Evolutionary conservation across 1,140 invertebrate genomes (phyloP), one percentile per base, ranked within the genome.

Genomic region (Drosophila quadrilineata): DNA sequence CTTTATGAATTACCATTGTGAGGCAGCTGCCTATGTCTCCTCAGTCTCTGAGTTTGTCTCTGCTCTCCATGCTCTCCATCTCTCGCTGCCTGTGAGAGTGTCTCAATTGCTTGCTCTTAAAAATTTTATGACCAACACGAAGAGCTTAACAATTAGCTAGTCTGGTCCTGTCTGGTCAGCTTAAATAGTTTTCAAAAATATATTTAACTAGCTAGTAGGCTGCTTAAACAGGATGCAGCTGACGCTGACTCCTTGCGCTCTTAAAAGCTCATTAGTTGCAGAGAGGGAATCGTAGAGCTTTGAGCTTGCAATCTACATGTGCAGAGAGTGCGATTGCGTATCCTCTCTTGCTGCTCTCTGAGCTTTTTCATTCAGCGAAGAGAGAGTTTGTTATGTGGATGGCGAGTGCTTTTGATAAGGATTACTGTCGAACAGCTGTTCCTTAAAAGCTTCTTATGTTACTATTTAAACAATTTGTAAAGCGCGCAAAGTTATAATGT

Each of bases 91-190:
- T 21, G 12, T 21, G 36, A 35, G 24, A 43, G 26, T 17, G 36
- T 60, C 45, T 54, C 33, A 35, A 22, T 6, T 12, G 38, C 35
- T 33, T 57, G 24, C 75, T 80, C 75, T 82, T 56, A 46, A 33
- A 33, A 33, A 16, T 49, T 52, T 24, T 24, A 6, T 36, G 8
- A n/a, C 6, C 24, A 46, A 29, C 40, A 57, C 76, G 62, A 84
- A 76, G 59, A 70, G 72, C 21, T 58, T 35, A 69, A 50, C 57
- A 67, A 62, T 67, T 67, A 62, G 46, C 14, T 28, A 59, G 60
- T 49, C 60, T 40, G 52, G 17, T 24, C 12, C 17, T 48, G 52
- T 56, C 52, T 48, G 33, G 29, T 17, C 28, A 29, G 14, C 10
- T 24, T n/a, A 24, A 41, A 57, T 57, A 41, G 24, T 64, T 64